Base-by-base conservation (phyloP, 2,113 vertebrate species). In the Mystacornis crossleyi region DNA sequence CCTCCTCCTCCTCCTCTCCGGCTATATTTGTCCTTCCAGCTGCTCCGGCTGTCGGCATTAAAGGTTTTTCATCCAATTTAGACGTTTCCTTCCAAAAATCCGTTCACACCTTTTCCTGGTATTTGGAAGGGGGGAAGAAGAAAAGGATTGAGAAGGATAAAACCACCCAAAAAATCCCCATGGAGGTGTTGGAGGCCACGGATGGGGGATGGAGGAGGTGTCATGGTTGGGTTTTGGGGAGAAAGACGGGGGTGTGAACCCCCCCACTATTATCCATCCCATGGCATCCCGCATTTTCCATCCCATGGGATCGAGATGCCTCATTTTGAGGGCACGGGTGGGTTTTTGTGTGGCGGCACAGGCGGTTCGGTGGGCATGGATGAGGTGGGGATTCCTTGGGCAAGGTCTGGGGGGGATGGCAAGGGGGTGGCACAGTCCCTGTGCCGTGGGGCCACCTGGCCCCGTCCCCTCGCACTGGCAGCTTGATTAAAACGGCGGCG, bases 401-500 rank as follows among this genome's bases (percentile, higher is more conserved):
- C 31, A 4, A 17, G 36, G 25, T 0, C 13, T 3, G 25, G 7
- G 28, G 18, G 20, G 53, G 6, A 6, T 11, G 26, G 38, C 54
- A 16, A 75, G 1, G 24, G 47, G 42, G 26, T 47, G 89, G 18
- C 60, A 4, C 14, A 0, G 4, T 24, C 67, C 64, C 78, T 3
- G 81, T 86, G 82, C 81, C 90, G 34, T 0, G 31, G 50, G 69
- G 53, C 81, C 69, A 16, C 86, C 78, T n/a, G 67, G 50, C 42
- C 38, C 21, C 13, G 12, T 86, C 77, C 88, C 47, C 57, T 57
- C 10, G 61, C 61, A 1, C 70, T 11, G 89, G 96, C 96, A 96
- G 97, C 95, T 97, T 98, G 98, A 97, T 98, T 96, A 98, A 97
- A 97, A 51, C 95, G 93, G 97, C 93, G 66, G 92, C 88, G 91